Evolutionary conservation across 2,113 vertebrate genomes (phyloP), one percentile per base, ranked within the genome.

Genomic region (Cyrtonyx montezumae): DNA sequence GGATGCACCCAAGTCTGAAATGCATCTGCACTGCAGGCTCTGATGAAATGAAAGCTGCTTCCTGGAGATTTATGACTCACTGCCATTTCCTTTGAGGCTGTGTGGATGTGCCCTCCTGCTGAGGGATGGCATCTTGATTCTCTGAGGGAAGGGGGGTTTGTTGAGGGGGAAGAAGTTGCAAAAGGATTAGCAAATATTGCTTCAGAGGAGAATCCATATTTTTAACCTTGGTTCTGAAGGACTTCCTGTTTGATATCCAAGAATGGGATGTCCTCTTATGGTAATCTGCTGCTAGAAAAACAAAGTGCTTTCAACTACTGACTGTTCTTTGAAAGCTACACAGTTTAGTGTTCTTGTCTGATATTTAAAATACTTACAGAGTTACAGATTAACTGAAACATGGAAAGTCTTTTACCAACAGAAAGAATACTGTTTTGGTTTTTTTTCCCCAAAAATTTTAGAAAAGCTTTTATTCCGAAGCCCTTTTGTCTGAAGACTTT

Each of bases 401-500:
- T 56, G 20, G 43, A 25, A 79, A 75, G 36, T 8, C 25, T 46
- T 34, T n/a, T 61, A 61, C 36, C 20, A 58, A 6, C 51, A 84
- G 69, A 78, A 75, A 56, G n/a, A 28, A 2, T 61, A 58, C 48
- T 48, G 19, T 63, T 42, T 93, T 90, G 23, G 25, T 14, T 86
- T 56, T 51, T 61, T 78, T 71, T 48, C 88, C 83, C 77, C 32
- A 42, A 11, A 62, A 43, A 59, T 34, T 71, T 84, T 67, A 68
- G 66, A 61, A 46, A 32, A 77, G 48, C 70, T 95, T 92, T 92
- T 73, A 81, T 87, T 90, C 80, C 68, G 69, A 91, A 93, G 66
- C 59, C 11, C 42, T 80, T 74, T 74, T 94, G 46, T 84, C 92
- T 93, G 68, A 86, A 75, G 61, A 23, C 20, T 74, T 85, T 66